Percentiles rank a stretch among this genome's conserved stretches.
phyloP scores from a whole-genome alignment of 2,888 invertebrate species.

The Polymixis lichenea region DNA sequence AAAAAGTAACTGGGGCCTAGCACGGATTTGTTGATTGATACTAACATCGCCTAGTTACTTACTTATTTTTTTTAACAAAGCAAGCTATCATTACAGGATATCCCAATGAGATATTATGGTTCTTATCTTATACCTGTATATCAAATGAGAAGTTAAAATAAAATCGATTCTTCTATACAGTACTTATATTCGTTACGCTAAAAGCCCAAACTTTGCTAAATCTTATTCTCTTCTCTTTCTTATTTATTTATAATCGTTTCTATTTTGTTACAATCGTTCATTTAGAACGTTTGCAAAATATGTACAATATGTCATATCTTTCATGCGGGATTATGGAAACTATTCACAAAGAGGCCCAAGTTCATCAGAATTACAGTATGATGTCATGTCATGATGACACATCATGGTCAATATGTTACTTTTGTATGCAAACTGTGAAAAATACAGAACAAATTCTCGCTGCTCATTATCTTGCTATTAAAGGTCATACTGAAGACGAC shows the following conservation, averaged over 20 bases:
- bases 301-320: neutral
- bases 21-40: too few relatives aligned
- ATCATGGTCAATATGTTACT: slow-evolving; percentile 12
- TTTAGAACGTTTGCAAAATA: too few relatives aligned
- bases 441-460: neutral
- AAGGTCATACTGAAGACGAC: slow-evolving; percentile 3
- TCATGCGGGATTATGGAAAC: slow-evolving; percentile 3
- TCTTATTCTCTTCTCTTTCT: too few relatives aligned
- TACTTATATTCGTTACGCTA: neutral
- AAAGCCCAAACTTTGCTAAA: too few relatives aligned
- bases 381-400: slow-evolving; percentile 25
- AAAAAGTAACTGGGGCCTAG: too few relatives aligned
- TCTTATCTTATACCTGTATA: neutral
- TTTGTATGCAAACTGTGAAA: neutral
- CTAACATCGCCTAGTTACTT: neutral
- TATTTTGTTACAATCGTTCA: too few relatives aligned
- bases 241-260: too few relatives aligned
- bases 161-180: too few relatives aligned
- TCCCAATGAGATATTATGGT: too few relatives aligned
- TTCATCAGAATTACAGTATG: slow-evolving; percentile 1
- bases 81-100: neutral
- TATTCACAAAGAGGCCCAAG: neutral
- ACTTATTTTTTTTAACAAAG: too few relatives aligned
- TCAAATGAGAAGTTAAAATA: too few relatives aligned
- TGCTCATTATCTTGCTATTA: neutral